These are phyloP conservation scores for Diplodus puntazzo DNA, from an alignment of 2,797 vertebrate genomes.

Conservation along the genomic window DNA sequence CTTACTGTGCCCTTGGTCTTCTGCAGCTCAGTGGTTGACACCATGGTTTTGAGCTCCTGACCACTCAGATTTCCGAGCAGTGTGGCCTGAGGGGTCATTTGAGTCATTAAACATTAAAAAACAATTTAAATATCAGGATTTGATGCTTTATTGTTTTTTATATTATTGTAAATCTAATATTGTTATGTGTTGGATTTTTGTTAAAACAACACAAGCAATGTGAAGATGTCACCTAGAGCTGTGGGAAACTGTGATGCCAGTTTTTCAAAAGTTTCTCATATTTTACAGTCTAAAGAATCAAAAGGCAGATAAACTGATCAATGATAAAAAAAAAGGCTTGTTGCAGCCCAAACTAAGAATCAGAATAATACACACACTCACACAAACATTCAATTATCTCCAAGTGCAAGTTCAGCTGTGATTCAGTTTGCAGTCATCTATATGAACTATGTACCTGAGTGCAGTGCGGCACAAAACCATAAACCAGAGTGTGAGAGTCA, in stretches of 20 bases:
- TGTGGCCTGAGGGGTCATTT: slow-evolving; percentile 82
- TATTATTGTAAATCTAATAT: not conserved
- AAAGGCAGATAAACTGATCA: not conserved
- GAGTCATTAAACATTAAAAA: not conserved
- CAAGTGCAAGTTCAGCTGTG: not conserved
- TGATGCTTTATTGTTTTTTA: not conserved
- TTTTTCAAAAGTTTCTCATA: not conserved
- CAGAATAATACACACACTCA: not conserved
- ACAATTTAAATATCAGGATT: not conserved
- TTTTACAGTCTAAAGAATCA: not conserved
- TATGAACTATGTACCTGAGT: slow-evolving; percentile 82
- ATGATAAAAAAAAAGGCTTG: not conserved
- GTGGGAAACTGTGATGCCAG: not conserved
- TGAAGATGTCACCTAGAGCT: not conserved
- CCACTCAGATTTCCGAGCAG: slow-evolving; percentile 86
- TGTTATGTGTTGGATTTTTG: not conserved
- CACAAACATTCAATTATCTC: slow-evolving; percentile 9
- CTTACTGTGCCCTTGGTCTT: slow-evolving; percentile 90
- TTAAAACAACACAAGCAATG: not conserved
- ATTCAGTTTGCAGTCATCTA: not conserved
- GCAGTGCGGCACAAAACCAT: slow-evolving; percentile 89
- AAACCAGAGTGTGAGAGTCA: slow-evolving; percentile 87
- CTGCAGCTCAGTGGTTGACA: slow-evolving; percentile 92
- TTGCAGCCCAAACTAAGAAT: not conserved
- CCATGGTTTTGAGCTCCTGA: slow-evolving; percentile 87